Conservation (phyloP, 1,140 invertebrate species). For the Eumeta japonica region DNA sequence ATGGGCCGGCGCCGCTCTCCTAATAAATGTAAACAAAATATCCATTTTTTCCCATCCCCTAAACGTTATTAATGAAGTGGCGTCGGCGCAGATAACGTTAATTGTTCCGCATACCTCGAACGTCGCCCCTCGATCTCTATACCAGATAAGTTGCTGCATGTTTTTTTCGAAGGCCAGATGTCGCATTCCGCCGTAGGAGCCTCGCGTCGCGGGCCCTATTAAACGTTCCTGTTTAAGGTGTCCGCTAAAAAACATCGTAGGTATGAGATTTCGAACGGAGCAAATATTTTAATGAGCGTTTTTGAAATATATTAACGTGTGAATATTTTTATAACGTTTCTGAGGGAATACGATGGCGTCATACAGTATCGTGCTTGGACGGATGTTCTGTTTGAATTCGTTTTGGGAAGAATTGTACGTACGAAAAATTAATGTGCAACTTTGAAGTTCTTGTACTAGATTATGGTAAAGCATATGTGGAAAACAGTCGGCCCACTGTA, state of each 20-base stretch:
- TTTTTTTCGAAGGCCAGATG: conserved; percentile 25
- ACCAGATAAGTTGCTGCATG: conserved; percentile 25
- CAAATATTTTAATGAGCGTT: conserved; percentile 48
- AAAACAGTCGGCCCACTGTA: too few relatives aligned
- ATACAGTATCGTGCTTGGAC: too few relatives aligned
- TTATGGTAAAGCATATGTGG: too few relatives aligned
- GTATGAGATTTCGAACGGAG: conserved; percentile 35
- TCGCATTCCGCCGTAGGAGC: conserved; percentile 17
- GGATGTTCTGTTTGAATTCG: too few relatives aligned
- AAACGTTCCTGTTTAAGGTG: conserved; percentile 12
- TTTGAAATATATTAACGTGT: conserved; percentile 33
- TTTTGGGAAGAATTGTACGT: too few relatives aligned
- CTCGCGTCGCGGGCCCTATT: conserved; percentile 15
- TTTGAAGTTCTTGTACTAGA: too few relatives aligned
- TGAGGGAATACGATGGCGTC: too few relatives aligned
- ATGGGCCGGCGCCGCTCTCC: conserved; percentile 38
- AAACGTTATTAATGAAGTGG: conserved; percentile 42
- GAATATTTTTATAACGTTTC: too few relatives aligned
- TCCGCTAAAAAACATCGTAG: conserved; percentile 23
- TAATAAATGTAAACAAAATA: conserved; percentile 55
- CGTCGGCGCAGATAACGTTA: conserved; percentile 37
- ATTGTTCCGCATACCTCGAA: conserved; percentile 36
- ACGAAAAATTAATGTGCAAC: too few relatives aligned
- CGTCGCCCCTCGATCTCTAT: conserved; percentile 26
- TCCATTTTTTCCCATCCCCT: conserved; percentile 31